A percentile compares a stretch with the other conserved stretches of the same genome.
Evolutionary conservation across 1,140 invertebrate genomes (phyloP).

Genomic region (Apis dorsata): DNA sequence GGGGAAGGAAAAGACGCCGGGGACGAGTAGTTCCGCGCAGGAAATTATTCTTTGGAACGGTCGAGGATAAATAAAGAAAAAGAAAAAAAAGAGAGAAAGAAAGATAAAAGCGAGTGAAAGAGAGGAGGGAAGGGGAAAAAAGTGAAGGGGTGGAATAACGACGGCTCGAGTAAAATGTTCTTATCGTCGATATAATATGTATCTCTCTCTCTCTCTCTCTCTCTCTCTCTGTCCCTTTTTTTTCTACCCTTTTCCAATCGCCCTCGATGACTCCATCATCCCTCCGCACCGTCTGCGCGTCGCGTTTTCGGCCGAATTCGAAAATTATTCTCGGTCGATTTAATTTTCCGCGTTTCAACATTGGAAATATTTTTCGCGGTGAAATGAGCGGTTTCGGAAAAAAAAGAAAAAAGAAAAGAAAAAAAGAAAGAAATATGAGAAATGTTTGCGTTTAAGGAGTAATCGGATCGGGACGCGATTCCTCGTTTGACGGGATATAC

Average conservation of each 20-base stretch:
- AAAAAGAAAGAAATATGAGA: not conserved
- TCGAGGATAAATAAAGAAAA: conserved; percentile 44
- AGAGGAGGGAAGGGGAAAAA: not conserved
- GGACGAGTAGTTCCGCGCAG: conserved; percentile 37
- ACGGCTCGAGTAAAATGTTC: conserved; percentile 52
- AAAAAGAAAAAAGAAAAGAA: not conserved
- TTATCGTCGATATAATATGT: conserved; percentile 60
- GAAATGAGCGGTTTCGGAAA: not conserved
- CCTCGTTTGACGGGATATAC: not conserved
- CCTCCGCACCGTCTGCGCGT: not conserved
- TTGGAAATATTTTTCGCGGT: conserved; percentile 57
- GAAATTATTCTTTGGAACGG: conserved; percentile 57
- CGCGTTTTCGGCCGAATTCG: conserved; percentile 3
- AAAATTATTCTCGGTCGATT: conserved; percentile 62
- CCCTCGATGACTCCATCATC: not conserved
- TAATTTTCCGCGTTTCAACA: conserved; percentile 57
- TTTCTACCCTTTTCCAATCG: too few relatives aligned
- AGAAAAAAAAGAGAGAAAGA: conserved; percentile 25
- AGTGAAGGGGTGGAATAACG: not conserved
- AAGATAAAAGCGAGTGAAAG: conserved; percentile 5
- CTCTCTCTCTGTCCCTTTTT: too few relatives aligned
- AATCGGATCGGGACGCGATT: conserved; percentile 36
- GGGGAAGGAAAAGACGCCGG: conserved; percentile 7
- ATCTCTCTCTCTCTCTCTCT: conserved; percentile 4
- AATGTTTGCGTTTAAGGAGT: not conserved